Evolutionary conservation across 2,888 invertebrate genomes (phyloP).

Genomic region (Rhagium mordax): DNA sequence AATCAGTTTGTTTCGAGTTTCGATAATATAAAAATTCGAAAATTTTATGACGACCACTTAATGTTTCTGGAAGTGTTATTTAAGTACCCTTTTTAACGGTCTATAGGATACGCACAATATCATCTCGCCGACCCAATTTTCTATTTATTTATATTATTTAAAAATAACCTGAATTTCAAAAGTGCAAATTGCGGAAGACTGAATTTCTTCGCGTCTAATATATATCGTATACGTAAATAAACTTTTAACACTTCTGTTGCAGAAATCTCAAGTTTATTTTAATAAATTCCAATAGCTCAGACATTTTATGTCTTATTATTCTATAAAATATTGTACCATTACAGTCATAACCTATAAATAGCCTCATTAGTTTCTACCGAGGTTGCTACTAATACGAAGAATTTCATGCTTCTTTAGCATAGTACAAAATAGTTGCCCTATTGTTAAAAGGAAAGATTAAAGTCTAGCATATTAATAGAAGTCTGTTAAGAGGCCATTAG

Average conservation of each 20-base stretch:
- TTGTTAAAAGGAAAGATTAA: background rate
- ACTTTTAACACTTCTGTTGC: background rate
- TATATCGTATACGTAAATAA: background rate
- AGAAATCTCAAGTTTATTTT: conserved; percentile 16
- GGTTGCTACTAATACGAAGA: too few species aligned
- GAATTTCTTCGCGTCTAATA: background rate
- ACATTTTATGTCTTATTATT: conserved; percentile 6
- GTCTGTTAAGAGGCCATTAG: background rate
- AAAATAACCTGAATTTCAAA: conserved; percentile 2
- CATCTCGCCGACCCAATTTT: conserved; percentile 1
- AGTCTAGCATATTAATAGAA: conserved; percentile 1
- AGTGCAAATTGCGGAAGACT: background rate
- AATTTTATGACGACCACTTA: too few species aligned
- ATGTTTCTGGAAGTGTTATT: too few species aligned
- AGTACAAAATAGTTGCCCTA: background rate
- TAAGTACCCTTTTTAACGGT: background rate
- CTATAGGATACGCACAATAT: background rate
- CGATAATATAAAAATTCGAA: too few species aligned
- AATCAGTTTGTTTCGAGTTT: too few species aligned
- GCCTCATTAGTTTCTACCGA: background rate
- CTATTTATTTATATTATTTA: conserved; percentile 1
- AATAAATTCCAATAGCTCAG: background rate
- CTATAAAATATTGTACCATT: background rate
- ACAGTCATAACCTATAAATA: conserved; percentile 9
- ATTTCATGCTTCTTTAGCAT: background rate